Percentiles rank a stretch among this genome's conserved stretches.
These are phyloP conservation scores for Coelopa pilipes DNA, from an alignment of 2,888 invertebrate species.

Conservation along the genomic window DNA sequence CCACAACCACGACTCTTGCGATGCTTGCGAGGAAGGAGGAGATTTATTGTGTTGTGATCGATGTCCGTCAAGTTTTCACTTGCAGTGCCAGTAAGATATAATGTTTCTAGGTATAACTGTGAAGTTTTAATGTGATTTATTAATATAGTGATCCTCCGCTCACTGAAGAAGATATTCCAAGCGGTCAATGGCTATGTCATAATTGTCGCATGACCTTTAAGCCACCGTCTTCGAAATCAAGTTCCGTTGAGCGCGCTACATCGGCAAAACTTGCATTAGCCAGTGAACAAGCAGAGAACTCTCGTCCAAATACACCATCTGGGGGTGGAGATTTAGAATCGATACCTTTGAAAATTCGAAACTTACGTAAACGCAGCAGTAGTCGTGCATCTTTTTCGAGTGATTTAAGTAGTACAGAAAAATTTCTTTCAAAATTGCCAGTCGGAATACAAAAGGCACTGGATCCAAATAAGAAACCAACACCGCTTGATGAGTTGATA, in stretches of 20 bases:
- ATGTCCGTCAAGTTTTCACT: conserved; percentile 95
- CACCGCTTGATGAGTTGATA: conserved; percentile 82
- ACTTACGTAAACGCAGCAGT: conserved; percentile 64
- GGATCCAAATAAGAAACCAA: conserved; percentile 66
- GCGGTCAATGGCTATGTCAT: conserved; percentile 92
- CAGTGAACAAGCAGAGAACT: conserved; percentile 53
- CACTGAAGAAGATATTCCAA: conserved; percentile 87
- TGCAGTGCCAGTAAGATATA: conserved; percentile 88
- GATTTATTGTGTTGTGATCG: conserved; percentile 95
- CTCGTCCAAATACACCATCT: conserved; percentile 60
- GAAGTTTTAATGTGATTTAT: neutral
- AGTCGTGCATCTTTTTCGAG: conserved; percentile 58
- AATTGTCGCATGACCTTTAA: conserved; percentile 73
- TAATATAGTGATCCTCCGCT: conserved; percentile 87
- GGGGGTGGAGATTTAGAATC: conserved; percentile 53
- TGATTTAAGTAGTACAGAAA: conserved; percentile 61
- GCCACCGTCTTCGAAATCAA: conserved; percentile 67
- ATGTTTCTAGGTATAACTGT: neutral
- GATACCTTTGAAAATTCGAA: conserved; percentile 67
- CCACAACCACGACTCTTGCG: conserved; percentile 92
- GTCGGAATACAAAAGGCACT: conserved; percentile 60
- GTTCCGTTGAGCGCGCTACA: conserved; percentile 64
- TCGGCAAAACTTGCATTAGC: conserved; percentile 35
- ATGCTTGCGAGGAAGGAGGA: conserved; percentile 94
- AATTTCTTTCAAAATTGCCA: conserved; percentile 58